A percentile compares a stretch with the other conserved stretches of the same genome.
Evolutionary conservation across 2,797 vertebrate species (phyloP).

Genomic region (Thripadectes ignobilis): DNA sequence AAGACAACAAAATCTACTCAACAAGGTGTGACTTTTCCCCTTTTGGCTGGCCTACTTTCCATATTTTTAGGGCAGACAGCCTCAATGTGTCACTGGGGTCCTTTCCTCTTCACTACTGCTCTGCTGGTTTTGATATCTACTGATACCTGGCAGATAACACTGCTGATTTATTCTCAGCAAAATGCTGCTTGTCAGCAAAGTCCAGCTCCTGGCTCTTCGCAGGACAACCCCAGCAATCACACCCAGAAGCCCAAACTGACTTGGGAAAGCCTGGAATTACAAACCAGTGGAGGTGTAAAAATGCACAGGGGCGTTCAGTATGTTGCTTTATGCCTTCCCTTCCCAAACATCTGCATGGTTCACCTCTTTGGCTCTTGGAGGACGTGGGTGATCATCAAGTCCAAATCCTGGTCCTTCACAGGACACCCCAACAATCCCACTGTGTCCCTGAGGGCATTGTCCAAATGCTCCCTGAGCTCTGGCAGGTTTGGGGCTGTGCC

Average conservation of each 20-base stretch:
- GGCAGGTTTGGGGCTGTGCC: fast-evolving
- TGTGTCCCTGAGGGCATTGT: neutral
- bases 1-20: neutral
- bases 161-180: neutral
- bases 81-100: neutral
- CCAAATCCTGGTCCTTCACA: neutral
- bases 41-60: neutral
- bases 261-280: neutral
- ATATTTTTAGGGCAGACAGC: neutral
- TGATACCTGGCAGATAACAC: neutral
- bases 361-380: neutral
- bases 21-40: neutral
- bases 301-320: neutral
- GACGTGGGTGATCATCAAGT: neutral
- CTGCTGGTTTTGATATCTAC: neutral
- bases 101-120: neutral
- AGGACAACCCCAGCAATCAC: neutral
- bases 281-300: neutral
- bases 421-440: neutral
- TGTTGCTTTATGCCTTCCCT: neutral
- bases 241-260: neutral
- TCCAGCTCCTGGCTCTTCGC: neutral
- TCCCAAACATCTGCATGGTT: neutral
- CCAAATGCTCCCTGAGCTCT: neutral
- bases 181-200: neutral